Conservation (phyloP, 2,113 vertebrate genomes). For the Trinectes maculatus region DNA sequence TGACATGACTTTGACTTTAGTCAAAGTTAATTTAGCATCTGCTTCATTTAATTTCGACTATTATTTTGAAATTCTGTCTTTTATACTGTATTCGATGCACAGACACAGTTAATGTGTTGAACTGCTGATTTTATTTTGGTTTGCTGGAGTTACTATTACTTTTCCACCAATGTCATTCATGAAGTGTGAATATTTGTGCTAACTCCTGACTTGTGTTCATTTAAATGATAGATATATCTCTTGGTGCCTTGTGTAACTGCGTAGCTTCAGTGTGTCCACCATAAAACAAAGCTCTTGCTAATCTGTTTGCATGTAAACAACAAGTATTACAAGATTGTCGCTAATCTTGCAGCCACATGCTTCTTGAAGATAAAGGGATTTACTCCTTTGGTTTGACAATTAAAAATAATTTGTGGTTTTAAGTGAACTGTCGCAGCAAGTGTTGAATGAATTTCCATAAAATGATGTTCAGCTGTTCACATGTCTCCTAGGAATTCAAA, state of each 20-base stretch:
- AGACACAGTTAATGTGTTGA: not conserved
- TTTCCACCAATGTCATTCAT: not conserved
- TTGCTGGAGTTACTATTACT: constrained; percentile 4
- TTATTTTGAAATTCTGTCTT: constrained; percentile 9
- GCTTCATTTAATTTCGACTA: not conserved
- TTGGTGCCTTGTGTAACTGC: not conserved
- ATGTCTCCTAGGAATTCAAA: not conserved
- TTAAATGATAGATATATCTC: not conserved
- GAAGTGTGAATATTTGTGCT: not conserved
- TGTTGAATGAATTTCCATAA: not conserved
- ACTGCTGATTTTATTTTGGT: constrained; percentile 6
- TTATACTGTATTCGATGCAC: constrained; percentile 5
- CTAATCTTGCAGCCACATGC: too few relatives aligned
- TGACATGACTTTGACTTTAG: too few relatives aligned
- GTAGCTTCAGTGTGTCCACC: constrained; percentile 10
- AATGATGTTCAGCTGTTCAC: too few relatives aligned
- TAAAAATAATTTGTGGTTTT: constrained; percentile 4
- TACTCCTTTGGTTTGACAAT: constrained; percentile 21
- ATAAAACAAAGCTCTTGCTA: constrained; percentile 5
- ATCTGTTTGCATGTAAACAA: constrained; percentile 16
- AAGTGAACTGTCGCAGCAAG: not conserved
- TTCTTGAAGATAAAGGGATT: not conserved
- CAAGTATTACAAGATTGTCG: too few relatives aligned
- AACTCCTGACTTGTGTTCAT: constrained; percentile 19
- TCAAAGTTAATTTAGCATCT: too few relatives aligned